Conservation (phyloP, 1,140 invertebrate species). For the Vanessa atalanta region DNA sequence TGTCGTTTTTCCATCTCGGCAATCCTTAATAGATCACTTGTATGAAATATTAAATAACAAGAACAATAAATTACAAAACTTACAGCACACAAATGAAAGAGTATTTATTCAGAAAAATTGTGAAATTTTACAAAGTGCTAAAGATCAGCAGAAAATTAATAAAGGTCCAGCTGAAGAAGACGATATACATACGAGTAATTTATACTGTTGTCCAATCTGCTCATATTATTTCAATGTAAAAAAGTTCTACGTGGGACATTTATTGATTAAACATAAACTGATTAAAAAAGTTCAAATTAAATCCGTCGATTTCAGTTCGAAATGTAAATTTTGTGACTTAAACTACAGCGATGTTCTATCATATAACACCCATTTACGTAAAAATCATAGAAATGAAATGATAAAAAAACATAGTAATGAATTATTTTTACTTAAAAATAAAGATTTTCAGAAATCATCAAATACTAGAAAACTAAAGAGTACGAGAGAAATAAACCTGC, state of each 20-base stretch:
- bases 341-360: constrained; percentile 27
- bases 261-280: constrained; percentile 45
- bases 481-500: too few species aligned
- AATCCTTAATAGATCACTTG: constrained; percentile 60
- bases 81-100: constrained; percentile 2
- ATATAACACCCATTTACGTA: constrained; percentile 53
- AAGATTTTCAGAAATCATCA: neutral
- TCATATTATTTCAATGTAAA: constrained; percentile 42
- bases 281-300: constrained; percentile 19
- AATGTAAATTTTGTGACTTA: constrained; percentile 48
- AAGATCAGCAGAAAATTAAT: neutral
- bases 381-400: constrained; percentile 41
- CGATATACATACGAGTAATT: neutral
- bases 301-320: constrained; percentile 43
- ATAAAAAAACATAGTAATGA: constrained; percentile 1
- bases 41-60: constrained; percentile 53
- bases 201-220: constrained; percentile 31
- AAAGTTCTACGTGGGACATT: constrained; percentile 37
- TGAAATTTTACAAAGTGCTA: neutral
- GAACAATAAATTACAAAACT: constrained; percentile 7
- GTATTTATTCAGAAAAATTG: neutral
- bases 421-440: constrained; percentile 3
- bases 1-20: constrained; percentile 45
- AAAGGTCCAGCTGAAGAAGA: too few species aligned
- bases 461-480: neutral